Base-by-base conservation (phyloP, 2,797 vertebrate species). In the Eulemur mongoz region DNA sequence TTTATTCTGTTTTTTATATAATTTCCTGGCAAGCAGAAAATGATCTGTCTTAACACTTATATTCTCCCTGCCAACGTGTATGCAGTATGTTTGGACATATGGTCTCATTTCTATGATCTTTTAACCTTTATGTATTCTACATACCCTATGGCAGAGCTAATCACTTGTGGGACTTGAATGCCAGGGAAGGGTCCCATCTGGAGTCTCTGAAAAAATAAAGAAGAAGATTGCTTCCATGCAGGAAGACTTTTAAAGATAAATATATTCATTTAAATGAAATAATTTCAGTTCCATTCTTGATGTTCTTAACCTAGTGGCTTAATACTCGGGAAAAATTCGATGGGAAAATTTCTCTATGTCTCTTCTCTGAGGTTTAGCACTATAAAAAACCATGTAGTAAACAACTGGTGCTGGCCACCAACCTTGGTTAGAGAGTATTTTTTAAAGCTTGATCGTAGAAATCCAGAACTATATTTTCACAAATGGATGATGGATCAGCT, bases 111-210 rank as follows among this genome's bases (percentile, higher is more conserved):
- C 63, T 94, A 79, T 96, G 93, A 96, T 91, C 97, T 96, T 96
- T 96, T 96, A 94, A 96, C 97, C 95, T 98, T 88, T 96, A 93
- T 96, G 86, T 97, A 95, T 97, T 95, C 85, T 81, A 38, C 11
- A 79, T 78, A 90, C 25, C 52, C 69, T 91, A 25, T 76, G 91
- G 80, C 61, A 96, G 75, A 96, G 63, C 73, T 93, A 94, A 78
- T 78, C 94, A 78, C 67, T 92, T 27, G 9, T 92, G 54, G 81
- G 50, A 43, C 72, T 87, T 96, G 81, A 91, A 89, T 84, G 80
- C 67, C 70, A 69, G 59, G 59, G 76, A 63, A 88, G 15, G 13
- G 38, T 67, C 81, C 88, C 61, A 94, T 73, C 88, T 96, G 81
- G 81, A 85, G 32, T 2, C 43, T 94, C 73, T 84, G 82, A 57